Conservation (phyloP, 1,140 invertebrate genomes). For the Halictus rubicundus region DNA sequence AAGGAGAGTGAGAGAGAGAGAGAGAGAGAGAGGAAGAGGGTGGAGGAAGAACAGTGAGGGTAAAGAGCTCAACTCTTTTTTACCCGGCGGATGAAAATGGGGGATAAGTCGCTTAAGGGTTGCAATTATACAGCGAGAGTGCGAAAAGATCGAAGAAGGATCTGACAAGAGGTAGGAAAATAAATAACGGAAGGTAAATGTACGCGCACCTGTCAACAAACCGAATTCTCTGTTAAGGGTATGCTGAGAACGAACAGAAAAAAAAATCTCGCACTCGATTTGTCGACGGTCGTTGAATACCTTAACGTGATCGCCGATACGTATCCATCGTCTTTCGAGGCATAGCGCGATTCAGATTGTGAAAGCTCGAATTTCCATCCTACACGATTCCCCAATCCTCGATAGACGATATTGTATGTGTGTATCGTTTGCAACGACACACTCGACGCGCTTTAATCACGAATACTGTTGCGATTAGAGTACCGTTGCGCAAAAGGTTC, state of each 20-base stretch:
- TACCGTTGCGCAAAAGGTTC: neutral
- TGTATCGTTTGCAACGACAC: conserved; percentile 35
- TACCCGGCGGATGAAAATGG: conserved; percentile 18
- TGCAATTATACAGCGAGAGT: conserved; percentile 9
- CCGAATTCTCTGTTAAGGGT: conserved; percentile 9
- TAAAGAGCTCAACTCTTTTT: conserved; percentile 28
- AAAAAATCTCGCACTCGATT: neutral
- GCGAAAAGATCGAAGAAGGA: neutral
- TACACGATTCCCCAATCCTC: neutral
- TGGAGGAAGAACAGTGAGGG: neutral
- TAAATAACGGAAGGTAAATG: conserved; percentile 10
- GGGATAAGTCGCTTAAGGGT: conserved; percentile 34
- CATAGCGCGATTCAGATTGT: conserved; percentile 29
- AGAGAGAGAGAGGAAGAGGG: neutral
- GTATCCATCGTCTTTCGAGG: conserved; percentile 32
- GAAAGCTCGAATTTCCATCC: conserved; percentile 39
- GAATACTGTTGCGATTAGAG: conserved; percentile 23
- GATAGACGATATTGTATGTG: conserved; percentile 17
- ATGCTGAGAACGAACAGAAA: neutral
- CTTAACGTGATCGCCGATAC: conserved; percentile 16
- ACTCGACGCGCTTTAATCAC: conserved; percentile 39
- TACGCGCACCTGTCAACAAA: conserved; percentile 41
- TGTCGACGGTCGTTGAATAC: neutral
- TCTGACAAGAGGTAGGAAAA: neutral
- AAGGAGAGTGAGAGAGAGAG: neutral